phyloP scores from a whole-genome alignment of 2,888 invertebrate genomes.

The Sussaba pulchella region DNA sequence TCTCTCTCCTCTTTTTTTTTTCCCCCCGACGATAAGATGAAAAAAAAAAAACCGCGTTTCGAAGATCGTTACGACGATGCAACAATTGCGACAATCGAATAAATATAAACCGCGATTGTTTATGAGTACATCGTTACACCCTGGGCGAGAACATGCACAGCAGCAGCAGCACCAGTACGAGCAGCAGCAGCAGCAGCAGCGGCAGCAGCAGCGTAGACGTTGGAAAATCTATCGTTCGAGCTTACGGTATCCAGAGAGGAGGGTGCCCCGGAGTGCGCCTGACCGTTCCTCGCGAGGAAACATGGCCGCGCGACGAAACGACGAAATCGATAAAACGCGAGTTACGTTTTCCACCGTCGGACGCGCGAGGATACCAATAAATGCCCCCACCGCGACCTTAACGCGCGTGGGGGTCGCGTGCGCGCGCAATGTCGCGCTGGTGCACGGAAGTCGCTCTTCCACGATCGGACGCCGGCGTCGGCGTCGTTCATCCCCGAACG shows the following conservation, averaged over 20 bases:
- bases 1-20: neutral
- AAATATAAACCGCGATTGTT: conserved; percentile 46
- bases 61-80: neutral
- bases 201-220: conserved; percentile 59
- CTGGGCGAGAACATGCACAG: conserved; percentile 52
- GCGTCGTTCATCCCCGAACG: neutral
- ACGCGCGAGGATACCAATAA: conserved; percentile 40
- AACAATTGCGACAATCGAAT: conserved; percentile 5
- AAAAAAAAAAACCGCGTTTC: neutral
- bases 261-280: conserved; percentile 65
- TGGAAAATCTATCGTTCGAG: conserved; percentile 67
- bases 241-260: conserved; percentile 43
- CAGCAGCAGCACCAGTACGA: conserved; percentile 3
- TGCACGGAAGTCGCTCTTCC: neutral
- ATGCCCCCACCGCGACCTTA: conserved; percentile 36
- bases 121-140: conserved; percentile 63
- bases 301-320: conserved; percentile 66
- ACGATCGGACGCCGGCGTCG: conserved; percentile 27
- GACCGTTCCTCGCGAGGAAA: conserved; percentile 65
- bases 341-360: conserved; percentile 79
- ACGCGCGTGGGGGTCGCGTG: neutral
- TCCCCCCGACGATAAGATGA: neutral
- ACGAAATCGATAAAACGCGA: conserved; percentile 80
- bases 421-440: neutral
- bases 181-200: conserved; percentile 42